Evolutionary conservation across 2,888 invertebrate genomes (phyloP).

Genomic region (Heliconius sara): DNA sequence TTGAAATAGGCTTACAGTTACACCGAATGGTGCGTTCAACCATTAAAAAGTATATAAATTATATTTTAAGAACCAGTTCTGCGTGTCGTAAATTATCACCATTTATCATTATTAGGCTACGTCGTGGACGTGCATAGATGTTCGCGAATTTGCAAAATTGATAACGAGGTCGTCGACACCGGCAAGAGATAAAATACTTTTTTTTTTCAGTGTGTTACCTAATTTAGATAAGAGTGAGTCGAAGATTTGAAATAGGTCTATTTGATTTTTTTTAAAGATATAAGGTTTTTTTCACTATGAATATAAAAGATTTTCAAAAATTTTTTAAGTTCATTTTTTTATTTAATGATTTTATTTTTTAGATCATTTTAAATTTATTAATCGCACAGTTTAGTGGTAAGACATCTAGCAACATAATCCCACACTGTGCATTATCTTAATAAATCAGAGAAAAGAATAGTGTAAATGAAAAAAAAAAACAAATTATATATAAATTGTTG

Average conservation of each 20-base stretch:
- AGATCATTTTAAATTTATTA: too few species aligned
- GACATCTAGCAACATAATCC: too few species aligned
- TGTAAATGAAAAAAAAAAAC: background rate
- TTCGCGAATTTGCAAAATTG: constrained; percentile 66
- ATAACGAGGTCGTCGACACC: constrained; percentile 76
- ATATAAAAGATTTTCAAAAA: too few species aligned
- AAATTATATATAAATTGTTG: too few species aligned
- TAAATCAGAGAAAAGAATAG: too few species aligned
- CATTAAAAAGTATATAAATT: constrained; percentile 13
- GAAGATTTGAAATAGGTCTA: constrained; percentile 2
- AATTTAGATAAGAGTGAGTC: constrained; percentile 16
- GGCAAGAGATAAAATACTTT: constrained; percentile 59
- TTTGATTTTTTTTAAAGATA: background rate
- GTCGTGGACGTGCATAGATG: constrained; percentile 32
- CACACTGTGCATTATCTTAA: too few species aligned
- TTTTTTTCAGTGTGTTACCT: constrained; percentile 40
- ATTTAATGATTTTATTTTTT: too few species aligned
- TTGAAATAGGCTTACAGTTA: constrained; percentile 7
- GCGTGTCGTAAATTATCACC: constrained; percentile 16
- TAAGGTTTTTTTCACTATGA: background rate
- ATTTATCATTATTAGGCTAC: constrained; percentile 35
- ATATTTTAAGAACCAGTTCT: constrained; percentile 12
- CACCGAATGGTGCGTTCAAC: background rate
- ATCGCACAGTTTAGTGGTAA: too few species aligned
- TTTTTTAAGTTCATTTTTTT: too few species aligned